phyloP scores from a whole-genome alignment of 2,797 vertebrate genomes.

The Amblyraja radiata region DNA sequence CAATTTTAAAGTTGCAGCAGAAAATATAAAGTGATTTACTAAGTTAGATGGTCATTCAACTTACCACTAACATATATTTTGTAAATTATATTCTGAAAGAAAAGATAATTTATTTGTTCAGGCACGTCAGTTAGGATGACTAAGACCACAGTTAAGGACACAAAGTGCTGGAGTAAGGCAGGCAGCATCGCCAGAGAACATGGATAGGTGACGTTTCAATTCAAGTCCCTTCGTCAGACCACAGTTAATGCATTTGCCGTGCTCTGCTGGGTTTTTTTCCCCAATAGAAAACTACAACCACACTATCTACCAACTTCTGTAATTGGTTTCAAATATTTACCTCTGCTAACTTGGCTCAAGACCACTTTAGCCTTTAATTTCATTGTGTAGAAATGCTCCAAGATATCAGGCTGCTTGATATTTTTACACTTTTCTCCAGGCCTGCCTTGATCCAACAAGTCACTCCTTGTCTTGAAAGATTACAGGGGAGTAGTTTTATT shows the following conservation, averaged over 20 bases:
- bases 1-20: background rate
- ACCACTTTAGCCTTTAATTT: background rate
- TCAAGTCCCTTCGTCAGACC: too few relatives aligned
- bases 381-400: background rate
- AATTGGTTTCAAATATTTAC: background rate
- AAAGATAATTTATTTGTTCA: background rate
- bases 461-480: background rate
- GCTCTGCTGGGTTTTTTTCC: too few relatives aligned
- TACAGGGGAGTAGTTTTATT: background rate
- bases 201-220: too few relatives aligned
- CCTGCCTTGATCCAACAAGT: background rate
- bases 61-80: background rate
- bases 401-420: background rate
- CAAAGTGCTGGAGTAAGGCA: too few relatives aligned
- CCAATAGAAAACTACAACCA: background rate
- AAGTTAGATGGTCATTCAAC: background rate
- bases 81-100: background rate
- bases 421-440: background rate
- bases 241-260: too few relatives aligned
- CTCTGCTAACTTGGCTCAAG: background rate
- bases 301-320: background rate
- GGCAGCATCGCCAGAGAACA: too few relatives aligned
- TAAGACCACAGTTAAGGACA: background rate
- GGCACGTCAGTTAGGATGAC: background rate
- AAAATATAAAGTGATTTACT: background rate